Conservation (phyloP, 2,888 invertebrate species). For the Gibbula magus region DNA sequence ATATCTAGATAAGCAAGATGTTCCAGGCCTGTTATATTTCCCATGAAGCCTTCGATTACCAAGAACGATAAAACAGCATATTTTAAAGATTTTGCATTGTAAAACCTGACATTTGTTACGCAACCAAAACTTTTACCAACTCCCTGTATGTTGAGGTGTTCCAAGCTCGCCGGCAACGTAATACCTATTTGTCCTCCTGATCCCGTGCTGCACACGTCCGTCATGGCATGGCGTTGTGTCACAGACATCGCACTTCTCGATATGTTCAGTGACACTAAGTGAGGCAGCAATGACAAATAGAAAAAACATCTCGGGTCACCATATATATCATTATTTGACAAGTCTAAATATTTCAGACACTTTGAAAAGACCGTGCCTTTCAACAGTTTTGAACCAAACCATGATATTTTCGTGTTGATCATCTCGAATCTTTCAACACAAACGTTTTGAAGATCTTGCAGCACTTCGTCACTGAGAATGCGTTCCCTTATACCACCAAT, state of each 20-base stretch:
- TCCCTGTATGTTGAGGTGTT: no score
- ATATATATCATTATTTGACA: neutral
- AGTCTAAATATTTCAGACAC: neutral
- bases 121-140: no score
- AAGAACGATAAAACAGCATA: neutral
- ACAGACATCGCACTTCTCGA: no score
- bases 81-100: no score
- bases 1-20: neutral
- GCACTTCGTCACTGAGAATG: no score
- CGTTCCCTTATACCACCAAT: neutral
- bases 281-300: neutral
- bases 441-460: neutral
- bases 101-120: no score
- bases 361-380: neutral
- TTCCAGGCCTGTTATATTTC: neutral
- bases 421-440: neutral
- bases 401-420: neutral
- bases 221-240: no score
- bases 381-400: neutral
- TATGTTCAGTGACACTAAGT: neutral
- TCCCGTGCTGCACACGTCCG: no score
- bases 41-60: neutral
- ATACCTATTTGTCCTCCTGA: no score
- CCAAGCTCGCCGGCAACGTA: no score
- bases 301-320: neutral